A percentile compares a stretch with the other conserved stretches of the same genome.
These are phyloP conservation scores for Dolomedes plantarius DNA, from an alignment of 2,888 invertebrate species.

Conservation along the genomic window DNA sequence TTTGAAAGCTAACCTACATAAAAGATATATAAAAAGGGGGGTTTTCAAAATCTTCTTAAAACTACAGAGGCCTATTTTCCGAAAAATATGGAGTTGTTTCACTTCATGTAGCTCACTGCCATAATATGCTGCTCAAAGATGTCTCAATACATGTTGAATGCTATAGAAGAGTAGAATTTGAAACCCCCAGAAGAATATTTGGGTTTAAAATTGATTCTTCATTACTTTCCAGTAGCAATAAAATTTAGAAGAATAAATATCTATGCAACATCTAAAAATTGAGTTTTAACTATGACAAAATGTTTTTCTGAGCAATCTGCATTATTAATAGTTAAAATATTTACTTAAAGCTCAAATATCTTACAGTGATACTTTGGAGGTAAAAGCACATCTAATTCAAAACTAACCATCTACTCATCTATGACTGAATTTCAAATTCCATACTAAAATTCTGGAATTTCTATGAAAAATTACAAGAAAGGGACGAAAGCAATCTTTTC, in stretches of 20 bases:
- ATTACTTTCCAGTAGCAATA: conserved; percentile 57
- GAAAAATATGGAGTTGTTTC: conserved; percentile 9
- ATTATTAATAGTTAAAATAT: conserved; percentile 70
- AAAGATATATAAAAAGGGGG: too few relatives aligned
- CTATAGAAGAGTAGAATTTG: conserved; percentile 63
- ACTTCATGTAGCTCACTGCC: conserved; percentile 35
- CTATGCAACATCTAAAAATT: conserved; percentile 70
- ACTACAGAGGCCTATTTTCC: not conserved
- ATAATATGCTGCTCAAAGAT: conserved; percentile 57
- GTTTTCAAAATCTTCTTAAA: not conserved
- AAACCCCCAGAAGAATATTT: conserved; percentile 45
- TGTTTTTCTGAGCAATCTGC: conserved; percentile 67
- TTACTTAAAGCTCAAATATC: conserved; percentile 71
- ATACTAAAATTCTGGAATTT: conserved; percentile 62
- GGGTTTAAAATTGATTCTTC: conserved; percentile 59
- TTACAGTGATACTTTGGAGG: conserved; percentile 70
- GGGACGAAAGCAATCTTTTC: conserved; percentile 16
- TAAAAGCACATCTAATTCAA: conserved; percentile 70
- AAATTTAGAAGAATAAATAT: conserved; percentile 69
- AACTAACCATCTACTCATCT: conserved; percentile 61
- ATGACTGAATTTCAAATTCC: conserved; percentile 58
- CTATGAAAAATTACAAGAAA: conserved; percentile 27
- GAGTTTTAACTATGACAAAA: conserved; percentile 69
- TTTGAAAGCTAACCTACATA: too few relatives aligned
- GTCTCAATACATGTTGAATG: conserved; percentile 59